These are phyloP conservation scores for Crematogaster levior DNA, from an alignment of 2,888 invertebrate genomes.

Conservation along the genomic window DNA sequence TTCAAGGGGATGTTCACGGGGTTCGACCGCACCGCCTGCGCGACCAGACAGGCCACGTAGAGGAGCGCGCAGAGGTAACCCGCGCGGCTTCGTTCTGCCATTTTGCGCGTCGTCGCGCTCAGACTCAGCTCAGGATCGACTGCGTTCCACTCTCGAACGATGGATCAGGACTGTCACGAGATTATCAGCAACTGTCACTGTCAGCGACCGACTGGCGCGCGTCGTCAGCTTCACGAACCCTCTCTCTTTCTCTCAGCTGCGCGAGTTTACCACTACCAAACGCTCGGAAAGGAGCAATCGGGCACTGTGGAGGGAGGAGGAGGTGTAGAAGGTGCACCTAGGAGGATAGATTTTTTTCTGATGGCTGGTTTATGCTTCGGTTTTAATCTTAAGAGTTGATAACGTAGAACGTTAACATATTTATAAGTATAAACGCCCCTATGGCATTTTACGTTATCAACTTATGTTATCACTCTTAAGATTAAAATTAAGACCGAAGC, in stretches of 20 bases:
- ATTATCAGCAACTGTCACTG: too few relatives aligned
- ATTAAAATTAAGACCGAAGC: too few relatives aligned
- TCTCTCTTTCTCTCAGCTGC: not conserved
- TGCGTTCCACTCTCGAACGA: not conserved
- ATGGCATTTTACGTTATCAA: too few relatives aligned
- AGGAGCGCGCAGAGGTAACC: slow-evolving; percentile 49
- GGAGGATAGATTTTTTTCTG: not conserved
- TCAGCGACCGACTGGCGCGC: not conserved
- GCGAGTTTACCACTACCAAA: not conserved
- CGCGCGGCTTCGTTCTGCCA: slow-evolving; percentile 62
- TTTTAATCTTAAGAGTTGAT: too few relatives aligned
- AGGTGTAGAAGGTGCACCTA: not conserved
- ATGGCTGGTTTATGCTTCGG: too few relatives aligned
- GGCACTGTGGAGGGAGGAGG: not conserved
- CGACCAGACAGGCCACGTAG: slow-evolving; percentile 25
- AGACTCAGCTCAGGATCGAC: not conserved
- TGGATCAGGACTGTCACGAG: not conserved
- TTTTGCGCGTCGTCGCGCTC: slow-evolving; percentile 58
- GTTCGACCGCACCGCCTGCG: slow-evolving; percentile 45
- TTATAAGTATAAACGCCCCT: too few relatives aligned
- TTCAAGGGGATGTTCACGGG: slow-evolving; percentile 71
- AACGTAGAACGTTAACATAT: too few relatives aligned
- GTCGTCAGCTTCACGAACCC: not conserved
- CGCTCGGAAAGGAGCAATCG: not conserved
- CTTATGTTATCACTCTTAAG: too few relatives aligned